Percentiles rank a stretch among this genome's conserved stretches.
Evolutionary conservation across 2,797 vertebrate genomes (phyloP).

Genomic region (Rhynchonycteris naso): DNA sequence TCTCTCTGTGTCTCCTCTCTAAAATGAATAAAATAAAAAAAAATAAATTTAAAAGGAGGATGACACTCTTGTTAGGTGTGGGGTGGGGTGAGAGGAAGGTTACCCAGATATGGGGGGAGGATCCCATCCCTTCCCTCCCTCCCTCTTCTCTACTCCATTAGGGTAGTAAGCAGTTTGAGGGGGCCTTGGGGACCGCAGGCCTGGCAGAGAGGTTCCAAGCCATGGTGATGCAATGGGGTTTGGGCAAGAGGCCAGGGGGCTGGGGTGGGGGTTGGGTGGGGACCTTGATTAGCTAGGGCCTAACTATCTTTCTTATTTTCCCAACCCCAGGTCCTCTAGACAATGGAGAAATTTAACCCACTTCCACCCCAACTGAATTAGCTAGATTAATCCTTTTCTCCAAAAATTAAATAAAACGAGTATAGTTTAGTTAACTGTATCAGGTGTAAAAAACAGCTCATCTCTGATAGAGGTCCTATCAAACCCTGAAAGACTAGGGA

Average conservation of each 20-base stretch:
- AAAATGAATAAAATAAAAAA: no score
- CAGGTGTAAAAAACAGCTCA: constrained; percentile 21
- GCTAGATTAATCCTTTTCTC: constrained; percentile 33
- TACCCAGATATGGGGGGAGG: not conserved
- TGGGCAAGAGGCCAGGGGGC: constrained; percentile 77
- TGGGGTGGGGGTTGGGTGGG: constrained; percentile 69
- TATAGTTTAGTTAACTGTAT: not conserved
- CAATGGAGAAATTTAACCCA: constrained; percentile 1
- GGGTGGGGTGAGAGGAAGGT: not conserved
- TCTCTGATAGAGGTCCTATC: constrained; percentile 33
- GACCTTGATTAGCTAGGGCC: constrained; percentile 70
- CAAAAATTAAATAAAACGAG: not conserved
- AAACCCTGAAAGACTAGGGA: not conserved
- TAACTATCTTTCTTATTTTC: constrained; percentile 58
- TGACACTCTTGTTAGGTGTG: not conserved
- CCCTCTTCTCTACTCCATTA: not conserved
- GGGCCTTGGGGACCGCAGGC: constrained; percentile 62
- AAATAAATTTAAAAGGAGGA: constrained; percentile 53
- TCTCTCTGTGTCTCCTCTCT: no score
- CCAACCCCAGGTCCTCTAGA: constrained; percentile 50
- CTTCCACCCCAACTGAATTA: not conserved
- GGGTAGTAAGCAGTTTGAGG: constrained; percentile 64
- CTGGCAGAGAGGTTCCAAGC: constrained; percentile 67
- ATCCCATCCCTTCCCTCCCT: not conserved
- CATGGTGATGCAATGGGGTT: constrained; percentile 78